Base-by-base conservation (phyloP, 1,140 invertebrate genomes). In the Choristoneura fumiferana region DNA sequence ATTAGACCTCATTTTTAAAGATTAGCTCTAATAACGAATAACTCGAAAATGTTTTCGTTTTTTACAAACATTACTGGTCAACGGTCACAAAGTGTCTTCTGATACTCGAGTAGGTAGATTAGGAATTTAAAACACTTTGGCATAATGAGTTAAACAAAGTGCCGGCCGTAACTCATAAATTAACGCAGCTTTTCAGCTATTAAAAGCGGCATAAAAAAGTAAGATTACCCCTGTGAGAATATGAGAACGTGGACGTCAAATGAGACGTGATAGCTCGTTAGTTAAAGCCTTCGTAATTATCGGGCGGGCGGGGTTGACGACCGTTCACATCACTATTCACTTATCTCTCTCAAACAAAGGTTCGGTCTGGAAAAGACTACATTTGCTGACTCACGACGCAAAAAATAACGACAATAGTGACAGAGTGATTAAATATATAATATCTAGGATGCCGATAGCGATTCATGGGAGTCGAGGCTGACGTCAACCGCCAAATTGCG, bases 271-370 rank as follows among this genome's bases (percentile, higher is more conserved):
- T 72, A 60, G 57, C 64, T 81, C 67, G 76, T 83, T 84, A 81
- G 76, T 65, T 70, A 71, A 29, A 77, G 65, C 61, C 64, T 73
- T 54, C 64, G 64, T 82, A 84, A 87, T 82, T 84, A 84, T 70
- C 58, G 63, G 64, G 62, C 67, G 63, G 63, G 36, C 15, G 58
- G 67, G 76, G 73, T 78, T 70, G 75, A 76, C 66, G 76, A 78
- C 80, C 79, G 75, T 70, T 69, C 68, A 70, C 71, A 62, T 55
- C 61, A 66, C 73, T 81, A 77, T 83, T 82, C 78, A 77, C 78
- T 84, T 84, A 86, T 83, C 81, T 82, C 62, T 52, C 69, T 71
- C 74, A 78, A 81, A 87, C 81, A 87, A 84, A 82, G 71, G 73
- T 62, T 55, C 12, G 61, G 8, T 54, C 49, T 63, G 52, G 40